A percentile compares a stretch with the other conserved stretches of the same genome.
phyloP scores from a whole-genome alignment of 1,140 invertebrate species.

The Calliopsis andreniformis region DNA sequence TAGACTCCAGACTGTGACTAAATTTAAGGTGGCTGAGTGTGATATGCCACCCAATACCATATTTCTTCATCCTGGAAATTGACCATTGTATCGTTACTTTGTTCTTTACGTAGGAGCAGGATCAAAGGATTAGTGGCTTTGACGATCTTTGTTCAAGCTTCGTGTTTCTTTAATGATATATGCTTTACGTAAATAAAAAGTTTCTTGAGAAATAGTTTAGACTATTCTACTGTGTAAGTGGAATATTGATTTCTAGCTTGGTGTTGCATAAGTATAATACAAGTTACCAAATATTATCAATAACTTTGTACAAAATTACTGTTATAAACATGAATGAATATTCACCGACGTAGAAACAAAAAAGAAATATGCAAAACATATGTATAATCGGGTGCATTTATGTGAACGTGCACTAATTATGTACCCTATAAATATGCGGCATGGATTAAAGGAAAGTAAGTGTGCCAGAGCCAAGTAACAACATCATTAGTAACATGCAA shows the following conservation, averaged over 20 bases:
- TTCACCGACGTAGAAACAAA: background rate
- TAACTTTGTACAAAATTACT: background rate
- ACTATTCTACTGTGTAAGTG: background rate
- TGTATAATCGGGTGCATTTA: conserved; percentile 13
- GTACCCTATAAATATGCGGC: conserved; percentile 19
- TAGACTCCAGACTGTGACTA: conserved; percentile 62
- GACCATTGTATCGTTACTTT: conserved; percentile 29
- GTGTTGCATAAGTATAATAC: background rate
- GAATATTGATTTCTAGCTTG: background rate
- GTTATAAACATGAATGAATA: background rate
- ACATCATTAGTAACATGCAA: conserved; percentile 67
- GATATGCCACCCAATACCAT: conserved; percentile 59
- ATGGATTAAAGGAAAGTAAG: conserved; percentile 51
- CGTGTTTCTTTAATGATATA: too few relatives aligned
- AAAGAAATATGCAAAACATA: conserved; percentile 1
- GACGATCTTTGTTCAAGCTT: conserved; percentile 13
- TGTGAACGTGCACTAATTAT: conserved; percentile 28
- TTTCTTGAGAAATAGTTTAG: background rate
- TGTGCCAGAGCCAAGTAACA: conserved; percentile 58
- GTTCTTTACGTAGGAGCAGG: conserved; percentile 2
- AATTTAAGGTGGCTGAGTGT: conserved; percentile 35
- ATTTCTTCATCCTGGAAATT: conserved; percentile 62
- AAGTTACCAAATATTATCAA: background rate
- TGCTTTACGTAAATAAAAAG: background rate
- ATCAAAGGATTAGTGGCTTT: background rate